phyloP scores from a whole-genome alignment of 2,888 invertebrate genomes.

The Prenolepis imparis region DNA sequence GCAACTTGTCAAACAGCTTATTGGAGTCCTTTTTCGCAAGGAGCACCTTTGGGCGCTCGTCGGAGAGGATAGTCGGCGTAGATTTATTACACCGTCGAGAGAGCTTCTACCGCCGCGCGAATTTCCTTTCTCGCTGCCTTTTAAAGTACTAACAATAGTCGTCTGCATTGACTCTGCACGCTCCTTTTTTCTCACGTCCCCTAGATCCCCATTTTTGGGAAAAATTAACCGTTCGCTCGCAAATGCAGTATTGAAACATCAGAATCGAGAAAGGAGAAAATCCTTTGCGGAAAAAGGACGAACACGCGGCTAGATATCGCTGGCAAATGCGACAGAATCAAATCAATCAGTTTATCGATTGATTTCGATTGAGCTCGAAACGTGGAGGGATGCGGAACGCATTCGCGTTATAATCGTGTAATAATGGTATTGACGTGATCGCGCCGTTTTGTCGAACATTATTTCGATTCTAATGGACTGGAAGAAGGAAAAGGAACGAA shows the following conservation, averaged over 20 bases:
- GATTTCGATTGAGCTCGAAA: constrained; percentile 7
- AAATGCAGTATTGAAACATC: constrained; percentile 17
- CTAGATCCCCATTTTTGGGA: constrained; percentile 24
- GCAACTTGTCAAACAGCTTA: constrained; percentile 56
- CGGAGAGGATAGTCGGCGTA: constrained; percentile 40
- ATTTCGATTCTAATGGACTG: constrained; percentile 62
- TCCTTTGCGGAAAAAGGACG: background rate
- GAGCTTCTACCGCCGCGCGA: constrained; percentile 20
- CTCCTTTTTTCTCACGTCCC: background rate
- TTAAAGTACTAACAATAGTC: constrained; percentile 51
- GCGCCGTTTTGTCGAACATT: constrained; percentile 48
- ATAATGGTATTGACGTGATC: constrained; percentile 22
- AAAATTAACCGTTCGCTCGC: constrained; percentile 31
- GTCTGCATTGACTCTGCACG: background rate
- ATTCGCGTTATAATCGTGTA: constrained; percentile 16
- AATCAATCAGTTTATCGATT: constrained; percentile 62
- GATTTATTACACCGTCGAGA: constrained; percentile 50
- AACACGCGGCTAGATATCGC: background rate
- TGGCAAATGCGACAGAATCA: constrained; percentile 42
- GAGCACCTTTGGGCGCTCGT: constrained; percentile 37
- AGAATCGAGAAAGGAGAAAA: constrained; percentile 5
- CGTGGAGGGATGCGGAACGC: constrained; percentile 7
- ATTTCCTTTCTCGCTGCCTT: constrained; percentile 38
- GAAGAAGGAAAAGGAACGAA: constrained; percentile 49
- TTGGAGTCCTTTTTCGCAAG: constrained; percentile 47